These are phyloP conservation scores for Heliocidaris erythrogramma DNA, from an alignment of 35 echinoderm and acorn worm species.

Conservation along the genomic window DNA sequence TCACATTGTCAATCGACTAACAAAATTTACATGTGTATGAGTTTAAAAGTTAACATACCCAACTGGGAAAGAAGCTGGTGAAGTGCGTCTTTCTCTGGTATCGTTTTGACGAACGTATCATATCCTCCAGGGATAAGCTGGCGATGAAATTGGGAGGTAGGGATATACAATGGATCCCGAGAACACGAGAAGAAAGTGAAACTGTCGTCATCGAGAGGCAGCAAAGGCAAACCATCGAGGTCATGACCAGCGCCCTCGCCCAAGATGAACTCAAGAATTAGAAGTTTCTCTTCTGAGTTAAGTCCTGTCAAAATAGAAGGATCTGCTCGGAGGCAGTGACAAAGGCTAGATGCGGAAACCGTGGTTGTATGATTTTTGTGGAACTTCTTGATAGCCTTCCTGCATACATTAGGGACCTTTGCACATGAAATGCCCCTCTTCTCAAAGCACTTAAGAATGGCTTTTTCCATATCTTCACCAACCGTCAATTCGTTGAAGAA, in stretches of 20 bases:
- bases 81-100: background rate
- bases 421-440: background rate
- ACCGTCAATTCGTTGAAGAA: background rate
- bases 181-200: background rate
- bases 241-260: background rate
- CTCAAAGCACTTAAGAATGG: slow-evolving; percentile 8
- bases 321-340: background rate
- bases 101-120: background rate
- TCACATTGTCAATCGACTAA: too few relatives aligned
- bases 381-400: background rate
- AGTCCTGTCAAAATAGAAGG: background rate
- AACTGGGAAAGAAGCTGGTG: background rate
- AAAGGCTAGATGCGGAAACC: background rate
- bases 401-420: background rate
- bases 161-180: background rate
- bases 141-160: background rate
- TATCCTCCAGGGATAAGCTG: background rate
- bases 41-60: background rate
- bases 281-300: background rate
- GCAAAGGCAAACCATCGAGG: background rate
- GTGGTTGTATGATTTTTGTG: background rate
- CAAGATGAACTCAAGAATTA: slow-evolving; percentile 24
- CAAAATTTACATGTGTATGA: background rate
- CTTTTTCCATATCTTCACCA: background rate
- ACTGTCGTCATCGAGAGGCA: slow-evolving; percentile 18